Evolutionary conservation across 1,140 invertebrate species (phyloP).

Genomic region (Nasonia giraulti): DNA sequence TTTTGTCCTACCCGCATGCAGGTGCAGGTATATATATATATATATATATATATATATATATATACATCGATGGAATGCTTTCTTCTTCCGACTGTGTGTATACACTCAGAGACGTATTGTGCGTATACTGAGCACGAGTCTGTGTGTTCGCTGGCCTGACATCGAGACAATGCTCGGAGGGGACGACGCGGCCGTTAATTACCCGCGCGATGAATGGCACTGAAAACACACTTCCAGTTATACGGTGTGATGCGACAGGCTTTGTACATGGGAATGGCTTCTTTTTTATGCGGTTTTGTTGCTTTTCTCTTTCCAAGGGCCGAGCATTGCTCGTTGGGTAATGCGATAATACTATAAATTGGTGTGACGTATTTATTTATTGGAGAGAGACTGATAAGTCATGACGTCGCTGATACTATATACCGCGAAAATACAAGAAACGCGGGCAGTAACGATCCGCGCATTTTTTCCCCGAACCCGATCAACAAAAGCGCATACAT

Average conservation of each 20-base stretch:
- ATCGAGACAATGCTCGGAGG: conserved; percentile 13
- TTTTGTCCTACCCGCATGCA: neutral
- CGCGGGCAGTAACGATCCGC: too few species aligned
- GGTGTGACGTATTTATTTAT: too few species aligned
- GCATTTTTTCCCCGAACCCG: too few species aligned
- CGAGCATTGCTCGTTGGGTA: too few species aligned
- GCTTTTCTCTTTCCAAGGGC: neutral
- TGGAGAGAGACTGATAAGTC: too few species aligned
- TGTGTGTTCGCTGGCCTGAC: neutral
- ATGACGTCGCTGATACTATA: too few species aligned
- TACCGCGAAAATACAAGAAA: too few species aligned
- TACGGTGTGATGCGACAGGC: neutral
- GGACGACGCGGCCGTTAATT: conserved; percentile 60
- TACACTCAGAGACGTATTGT: too few species aligned
- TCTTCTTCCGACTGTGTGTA: neutral
- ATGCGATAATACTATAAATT: too few species aligned
- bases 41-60: neutral
- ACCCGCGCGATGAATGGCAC: conserved; percentile 59
- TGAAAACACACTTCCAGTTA: conserved; percentile 58
- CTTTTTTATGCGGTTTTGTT: neutral
- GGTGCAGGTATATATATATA: neutral
- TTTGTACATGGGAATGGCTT: neutral
- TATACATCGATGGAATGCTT: neutral
- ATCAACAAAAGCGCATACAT: too few species aligned
- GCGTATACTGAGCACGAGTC: neutral